A percentile compares a stretch with the other conserved stretches of the same genome.
These are phyloP conservation scores for Drosophila ezoana DNA, from an alignment of 2,888 invertebrate species.

Conservation along the genomic window DNA sequence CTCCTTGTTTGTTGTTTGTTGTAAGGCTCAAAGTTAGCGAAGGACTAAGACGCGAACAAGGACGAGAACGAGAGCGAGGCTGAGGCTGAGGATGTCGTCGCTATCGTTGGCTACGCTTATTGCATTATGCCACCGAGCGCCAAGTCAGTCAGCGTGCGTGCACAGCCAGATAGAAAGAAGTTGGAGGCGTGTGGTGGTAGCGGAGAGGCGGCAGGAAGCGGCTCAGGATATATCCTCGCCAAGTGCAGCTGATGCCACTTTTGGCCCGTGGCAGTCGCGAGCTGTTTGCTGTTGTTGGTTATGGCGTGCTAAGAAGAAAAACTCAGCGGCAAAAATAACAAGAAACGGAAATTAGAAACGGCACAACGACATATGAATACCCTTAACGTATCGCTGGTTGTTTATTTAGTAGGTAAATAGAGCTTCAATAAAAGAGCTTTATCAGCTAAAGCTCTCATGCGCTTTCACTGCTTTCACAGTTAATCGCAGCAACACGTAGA, in stretches of 20 bases:
- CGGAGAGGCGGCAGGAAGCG: conserved; percentile 30
- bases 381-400: background rate
- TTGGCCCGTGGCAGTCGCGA: conserved; percentile 72
- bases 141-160: conserved; percentile 63
- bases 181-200: background rate
- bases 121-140: conserved; percentile 72
- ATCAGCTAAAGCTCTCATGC: too few relatives aligned
- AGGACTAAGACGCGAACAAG: conserved; percentile 15
- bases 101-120: conserved; percentile 77
- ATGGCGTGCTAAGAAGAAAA: conserved; percentile 58
- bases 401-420: background rate
- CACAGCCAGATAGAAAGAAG: conserved; percentile 39
- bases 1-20: conserved; percentile 49
- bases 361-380: conserved; percentile 26
- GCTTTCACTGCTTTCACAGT: too few relatives aligned
- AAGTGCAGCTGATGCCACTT: conserved; percentile 78
- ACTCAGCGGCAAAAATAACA: conserved; percentile 38
- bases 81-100: conserved; percentile 47
- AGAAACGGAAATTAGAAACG: conserved; percentile 14
- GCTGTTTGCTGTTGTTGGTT: conserved; percentile 64
- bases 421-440: background rate
- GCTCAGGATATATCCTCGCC: conserved; percentile 70
- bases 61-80: background rate
- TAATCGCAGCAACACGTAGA: too few relatives aligned
- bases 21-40: conserved; percentile 62